Base-by-base conservation (phyloP, 2,113 vertebrate genomes). In the Crotalus horridus region DNA sequence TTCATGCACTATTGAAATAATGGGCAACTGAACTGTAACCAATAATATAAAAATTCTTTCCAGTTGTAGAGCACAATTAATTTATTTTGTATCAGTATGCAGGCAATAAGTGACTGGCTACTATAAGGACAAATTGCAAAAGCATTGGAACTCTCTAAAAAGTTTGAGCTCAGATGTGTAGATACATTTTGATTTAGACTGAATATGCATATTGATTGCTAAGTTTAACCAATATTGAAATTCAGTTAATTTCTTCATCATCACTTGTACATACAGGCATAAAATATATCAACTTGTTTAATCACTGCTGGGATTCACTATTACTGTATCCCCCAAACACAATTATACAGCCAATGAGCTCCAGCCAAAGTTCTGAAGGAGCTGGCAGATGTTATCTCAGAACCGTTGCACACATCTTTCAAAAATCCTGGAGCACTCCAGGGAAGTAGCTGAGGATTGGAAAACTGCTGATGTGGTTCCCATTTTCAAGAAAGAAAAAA, bases 1-100 rank as follows among this genome's bases (percentile, higher is more conserved):
- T 93, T 55, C n/a, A 59, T 87, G 92, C 48, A 9, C 48, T 89
- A 95, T 95, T 92, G 88, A 94, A 93, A 53, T 17, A 86, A 91
- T 55, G 6, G 29, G 29, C 9, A 85, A 46, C 26, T 15, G 3
- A 51, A 87, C 26, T 33, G 26, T 24, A 55, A 51, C 26, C 43
- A n/a, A 13, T 87, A 91, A 87, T 61, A 61, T 21, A 48, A 86
- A 85, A 59, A 8, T 17, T 4, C 8, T 85, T 24, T 58, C 55
- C 43, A 61, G 81, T 15, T 21, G 33, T 29, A 88, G 33, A 64
- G 20, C 12, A 88, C 33, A 2, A 51, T 54, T 88, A 33, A 23
- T 85, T 85, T 9, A 85, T 43, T 81, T 85, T 51, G n/a, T 53
- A 91, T 55, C 29, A 39, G 33, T 12, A 87, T 87, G 85, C n/a